A percentile compares a stretch with the other conserved stretches of the same genome.
phyloP scores from a whole-genome alignment of 2,797 vertebrate species.

The Botia kubotai region DNA sequence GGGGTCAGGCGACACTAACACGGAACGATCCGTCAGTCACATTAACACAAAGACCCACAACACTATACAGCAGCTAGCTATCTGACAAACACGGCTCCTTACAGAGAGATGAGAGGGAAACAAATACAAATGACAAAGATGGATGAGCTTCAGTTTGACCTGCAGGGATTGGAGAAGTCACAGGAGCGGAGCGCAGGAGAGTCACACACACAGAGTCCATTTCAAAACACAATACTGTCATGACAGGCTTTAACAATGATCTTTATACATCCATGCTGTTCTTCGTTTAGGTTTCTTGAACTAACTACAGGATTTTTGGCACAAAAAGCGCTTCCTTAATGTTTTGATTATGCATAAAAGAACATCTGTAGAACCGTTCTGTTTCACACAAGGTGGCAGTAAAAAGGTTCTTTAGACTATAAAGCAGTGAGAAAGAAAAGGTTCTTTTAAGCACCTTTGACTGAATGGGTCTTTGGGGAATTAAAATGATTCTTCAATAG shows the following conservation, averaged over 20 bases:
- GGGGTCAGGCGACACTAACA: constrained; percentile 61
- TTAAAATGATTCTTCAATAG: too few species aligned
- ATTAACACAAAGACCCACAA: constrained; percentile 13
- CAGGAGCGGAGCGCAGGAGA: constrained; percentile 54
- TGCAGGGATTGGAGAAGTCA: constrained; percentile 56
- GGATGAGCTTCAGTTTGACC: constrained; percentile 54
- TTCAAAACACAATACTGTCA: constrained; percentile 50
- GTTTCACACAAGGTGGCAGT: too few species aligned
- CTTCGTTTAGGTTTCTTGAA: background rate
- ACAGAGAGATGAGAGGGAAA: constrained; percentile 5
- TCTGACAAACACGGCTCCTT: background rate
- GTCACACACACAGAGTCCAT: constrained; percentile 55
- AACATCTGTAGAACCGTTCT: too few species aligned
- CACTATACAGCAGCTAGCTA: constrained; percentile 1
- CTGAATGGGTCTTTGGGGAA: too few species aligned
- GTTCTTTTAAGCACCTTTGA: too few species aligned
- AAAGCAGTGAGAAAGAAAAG: too few species aligned
- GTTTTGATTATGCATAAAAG: too few species aligned
- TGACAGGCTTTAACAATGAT: constrained; percentile 50
- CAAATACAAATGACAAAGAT: background rate
- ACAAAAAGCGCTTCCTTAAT: background rate
- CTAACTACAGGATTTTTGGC: constrained; percentile 3
- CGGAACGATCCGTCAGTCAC: background rate
- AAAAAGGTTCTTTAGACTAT: too few species aligned
- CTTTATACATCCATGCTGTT: constrained; percentile 5